Evolutionary conservation across 2,797 vertebrate species (phyloP).

Genomic region (Monodelphis domestica): DNA sequence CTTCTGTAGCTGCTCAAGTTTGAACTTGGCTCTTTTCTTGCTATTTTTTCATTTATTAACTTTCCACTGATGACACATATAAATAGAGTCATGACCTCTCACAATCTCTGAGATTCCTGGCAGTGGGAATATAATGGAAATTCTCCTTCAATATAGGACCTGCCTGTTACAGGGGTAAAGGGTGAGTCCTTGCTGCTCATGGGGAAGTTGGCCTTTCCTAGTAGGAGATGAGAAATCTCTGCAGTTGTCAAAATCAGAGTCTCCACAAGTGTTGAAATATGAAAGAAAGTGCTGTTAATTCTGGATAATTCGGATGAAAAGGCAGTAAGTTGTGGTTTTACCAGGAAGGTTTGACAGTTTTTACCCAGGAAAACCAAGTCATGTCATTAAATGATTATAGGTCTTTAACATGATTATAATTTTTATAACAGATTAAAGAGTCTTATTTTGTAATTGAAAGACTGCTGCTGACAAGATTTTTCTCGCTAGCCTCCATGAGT

Average conservation of each 20-base stretch:
- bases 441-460: constrained; percentile 1
- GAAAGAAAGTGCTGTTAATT: not conserved
- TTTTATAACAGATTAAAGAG: no score
- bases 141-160: fast-evolving
- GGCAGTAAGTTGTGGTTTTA: not conserved
- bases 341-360: not conserved
- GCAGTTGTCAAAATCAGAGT: not conserved
- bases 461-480: not conserved
- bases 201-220: not conserved
- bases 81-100: not conserved
- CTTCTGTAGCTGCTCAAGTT: not conserved
- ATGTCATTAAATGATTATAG: not conserved
- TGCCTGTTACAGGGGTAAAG: not conserved
- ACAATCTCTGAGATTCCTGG: not conserved
- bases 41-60: not conserved
- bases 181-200: not conserved
- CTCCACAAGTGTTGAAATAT: not conserved
- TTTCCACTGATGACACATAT: not conserved
- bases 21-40: not conserved
- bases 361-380: constrained; percentile 17
- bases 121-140: not conserved
- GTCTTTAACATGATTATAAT: not conserved
- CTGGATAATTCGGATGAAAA: not conserved
- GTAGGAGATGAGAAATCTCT: not conserved
- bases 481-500: not conserved